Percentiles rank a stretch among this genome's conserved stretches.
Evolutionary conservation across 2,888 invertebrate genomes (phyloP).

Genomic region (Deladenus siricidicola): DNA sequence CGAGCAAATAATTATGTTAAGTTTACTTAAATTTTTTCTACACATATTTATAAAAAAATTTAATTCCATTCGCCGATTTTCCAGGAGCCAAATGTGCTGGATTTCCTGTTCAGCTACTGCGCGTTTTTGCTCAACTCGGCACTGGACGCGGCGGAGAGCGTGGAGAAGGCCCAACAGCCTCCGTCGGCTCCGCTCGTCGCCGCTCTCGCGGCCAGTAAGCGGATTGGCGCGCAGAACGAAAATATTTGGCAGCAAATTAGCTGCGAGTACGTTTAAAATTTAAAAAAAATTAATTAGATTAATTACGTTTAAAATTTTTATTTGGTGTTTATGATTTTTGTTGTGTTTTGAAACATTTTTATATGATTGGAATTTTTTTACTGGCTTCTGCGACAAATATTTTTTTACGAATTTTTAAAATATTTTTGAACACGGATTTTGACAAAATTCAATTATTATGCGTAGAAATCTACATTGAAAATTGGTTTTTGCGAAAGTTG

Average conservation of each 20-base stretch:
- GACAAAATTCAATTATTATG: no score
- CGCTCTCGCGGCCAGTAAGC: neutral
- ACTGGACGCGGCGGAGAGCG: neutral
- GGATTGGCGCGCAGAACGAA: neutral
- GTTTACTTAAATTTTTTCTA: no score
- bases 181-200: neutral
- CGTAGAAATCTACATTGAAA: no score
- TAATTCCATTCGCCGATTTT: neutral
- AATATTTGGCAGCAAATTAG: neutral
- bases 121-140: constrained; percentile 12
- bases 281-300: no score
- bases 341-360: no score
- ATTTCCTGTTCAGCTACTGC: constrained; percentile 10
- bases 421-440: no score
- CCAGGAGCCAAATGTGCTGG: constrained; percentile 14
- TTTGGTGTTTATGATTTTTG: no score
- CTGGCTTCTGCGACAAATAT: no score
- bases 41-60: no score
- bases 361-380: no score
- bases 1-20: neutral
- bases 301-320: neutral
- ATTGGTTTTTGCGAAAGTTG: no score
- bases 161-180: neutral
- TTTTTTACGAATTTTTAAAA: no score
- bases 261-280: constrained; percentile 1